Evolutionary conservation across 1,140 invertebrate genomes (phyloP), one percentile per base, ranked within the genome.

Genomic region (Zelostemma sp.): DNA sequence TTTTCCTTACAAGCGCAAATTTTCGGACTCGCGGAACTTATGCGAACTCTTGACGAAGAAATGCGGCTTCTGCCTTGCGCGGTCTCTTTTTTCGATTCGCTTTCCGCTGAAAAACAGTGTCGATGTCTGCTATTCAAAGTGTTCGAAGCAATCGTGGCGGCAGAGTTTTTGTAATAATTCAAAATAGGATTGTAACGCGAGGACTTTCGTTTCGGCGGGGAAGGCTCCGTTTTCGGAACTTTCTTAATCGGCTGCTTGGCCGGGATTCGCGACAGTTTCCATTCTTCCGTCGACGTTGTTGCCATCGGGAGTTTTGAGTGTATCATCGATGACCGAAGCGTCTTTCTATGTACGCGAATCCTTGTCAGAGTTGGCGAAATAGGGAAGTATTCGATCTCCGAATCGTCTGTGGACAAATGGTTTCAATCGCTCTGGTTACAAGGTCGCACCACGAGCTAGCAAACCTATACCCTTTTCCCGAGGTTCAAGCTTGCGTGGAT

Each of bases 341-440:
- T 82, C 54, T 87, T 90, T 80, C 90, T 92, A 78, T 91, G 91
- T 14, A 93, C 89, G 78, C 92, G 89, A 75, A 93, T 93, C 85
- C 91, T 90, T 61, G 92, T 93, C 73, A 93, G 82, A 53, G 91
- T 93, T 31, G 92, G 88, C 54, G 92, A 91, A 68, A 94, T 92
- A 70, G 93, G 92, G 81, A 93, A 92, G 83, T 93, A 93, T 86
- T 94, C 92, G 71, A 93, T 89, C 84, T 90, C 89, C 47, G 89
- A 82, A 74, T 89, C 88, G 86, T 91, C 90, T 90, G 90, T 86
- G 89, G 84, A 89, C 86, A 86, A 58, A 85, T 67, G 65, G 72
- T 74, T 74, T 68, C 63, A 18, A 55, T 55, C 74, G 73, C 67
- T 72, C 66, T 72, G 56, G 59, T 72, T 73, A 68, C 61, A 68